Conservation (phyloP, 1,140 invertebrate species). For the Melitaea cinxia region DNA sequence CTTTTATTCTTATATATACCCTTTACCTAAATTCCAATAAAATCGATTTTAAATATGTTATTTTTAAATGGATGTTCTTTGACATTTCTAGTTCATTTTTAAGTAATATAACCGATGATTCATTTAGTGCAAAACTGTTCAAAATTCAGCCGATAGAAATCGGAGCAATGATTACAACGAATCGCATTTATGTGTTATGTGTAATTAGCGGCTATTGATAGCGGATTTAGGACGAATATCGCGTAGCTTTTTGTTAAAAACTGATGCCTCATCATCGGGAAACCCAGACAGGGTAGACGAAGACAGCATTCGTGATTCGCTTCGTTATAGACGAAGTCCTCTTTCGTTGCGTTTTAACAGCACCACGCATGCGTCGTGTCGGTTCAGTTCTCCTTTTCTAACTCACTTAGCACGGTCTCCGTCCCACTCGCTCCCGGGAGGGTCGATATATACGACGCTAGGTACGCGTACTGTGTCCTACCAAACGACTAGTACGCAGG, state of each 20-base stretch:
- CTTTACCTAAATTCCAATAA: too few relatives aligned
- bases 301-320: constrained; percentile 70
- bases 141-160: constrained; percentile 30
- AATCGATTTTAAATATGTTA: too few relatives aligned
- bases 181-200: constrained; percentile 12
- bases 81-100: constrained; percentile 28
- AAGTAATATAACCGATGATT: constrained; percentile 28
- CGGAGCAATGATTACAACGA: constrained; percentile 32
- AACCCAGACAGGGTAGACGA: constrained; percentile 74
- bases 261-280: constrained; percentile 76
- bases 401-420: constrained; percentile 16
- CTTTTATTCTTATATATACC: neutral
- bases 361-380: constrained; percentile 67
- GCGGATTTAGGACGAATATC: constrained; percentile 19
- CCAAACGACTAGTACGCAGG: constrained; percentile 71
- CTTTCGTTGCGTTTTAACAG: constrained; percentile 64
- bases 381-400: constrained; percentile 50
- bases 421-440: constrained; percentile 65
- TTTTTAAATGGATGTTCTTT: too few relatives aligned
- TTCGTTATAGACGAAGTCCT: constrained; percentile 58
- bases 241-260: constrained; percentile 52
- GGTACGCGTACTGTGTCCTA: constrained; percentile 74
- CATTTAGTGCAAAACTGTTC: constrained; percentile 27
- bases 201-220: constrained; percentile 25
- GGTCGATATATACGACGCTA: constrained; percentile 80